Conservation (phyloP, 2,888 invertebrate genomes). For the Saturnia japonica region DNA sequence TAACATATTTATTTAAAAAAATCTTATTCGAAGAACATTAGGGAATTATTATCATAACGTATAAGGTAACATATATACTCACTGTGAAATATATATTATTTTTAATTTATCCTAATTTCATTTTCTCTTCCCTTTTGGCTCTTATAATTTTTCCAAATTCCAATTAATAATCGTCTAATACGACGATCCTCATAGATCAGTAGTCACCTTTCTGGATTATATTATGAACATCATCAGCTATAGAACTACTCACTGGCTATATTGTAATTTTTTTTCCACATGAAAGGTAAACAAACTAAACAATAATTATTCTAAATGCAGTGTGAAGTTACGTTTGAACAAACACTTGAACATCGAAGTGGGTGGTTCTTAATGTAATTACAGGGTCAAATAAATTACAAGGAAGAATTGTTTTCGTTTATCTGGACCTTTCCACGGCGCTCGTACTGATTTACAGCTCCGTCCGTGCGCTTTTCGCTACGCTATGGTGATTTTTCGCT, state of each 20-base stretch:
- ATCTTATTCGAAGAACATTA: no score
- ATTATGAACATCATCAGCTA: background rate
- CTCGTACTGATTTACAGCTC: slow-evolving; percentile 47
- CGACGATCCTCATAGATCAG: background rate
- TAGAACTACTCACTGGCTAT: background rate
- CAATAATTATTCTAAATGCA: slow-evolving; percentile 16
- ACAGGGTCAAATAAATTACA: slow-evolving; percentile 58
- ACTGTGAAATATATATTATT: no score
- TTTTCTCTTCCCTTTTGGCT: no score
- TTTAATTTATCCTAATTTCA: no score
- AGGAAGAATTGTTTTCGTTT: slow-evolving; percentile 61
- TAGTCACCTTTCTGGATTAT: background rate
- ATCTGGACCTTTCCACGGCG: slow-evolving; percentile 55
- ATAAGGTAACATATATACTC: no score
- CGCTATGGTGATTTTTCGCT: slow-evolving; percentile 44
- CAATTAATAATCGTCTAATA: no score
- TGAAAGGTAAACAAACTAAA: background rate
- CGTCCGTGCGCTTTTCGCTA: slow-evolving; percentile 34
- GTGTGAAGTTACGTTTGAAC: background rate
- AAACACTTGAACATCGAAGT: slow-evolving; percentile 15
- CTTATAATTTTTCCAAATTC: no score
- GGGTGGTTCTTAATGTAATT: slow-evolving; percentile 54
- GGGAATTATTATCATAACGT: no score
- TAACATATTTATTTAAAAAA: no score
- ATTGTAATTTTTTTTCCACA: background rate